Base-by-base conservation (phyloP, 37 sponge, comb jelly and placozoan species). In the Geodia barretti region DNA sequence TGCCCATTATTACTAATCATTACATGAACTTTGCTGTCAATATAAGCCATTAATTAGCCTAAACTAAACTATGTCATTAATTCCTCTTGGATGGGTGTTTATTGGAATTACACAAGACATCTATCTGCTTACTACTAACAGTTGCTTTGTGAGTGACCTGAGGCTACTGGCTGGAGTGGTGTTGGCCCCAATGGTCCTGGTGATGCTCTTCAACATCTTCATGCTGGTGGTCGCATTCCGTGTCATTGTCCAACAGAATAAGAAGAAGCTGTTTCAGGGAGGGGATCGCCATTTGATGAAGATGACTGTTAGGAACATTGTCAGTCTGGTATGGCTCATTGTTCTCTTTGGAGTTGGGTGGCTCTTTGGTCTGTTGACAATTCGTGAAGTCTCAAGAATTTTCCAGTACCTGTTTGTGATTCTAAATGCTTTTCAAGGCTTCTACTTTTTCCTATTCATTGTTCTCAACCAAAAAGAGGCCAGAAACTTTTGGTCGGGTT, bases 391-490 rank as follows among this genome's bases (percentile, higher is more conserved):
- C 29, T 62, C 64, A 60, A 20, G 33, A 25, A 81, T 37, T 8
- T 79, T 84, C 62, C 77, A 89, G 28, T 73, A 74, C 62, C 77
- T 89, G 39, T 89, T 89, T 39, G 70, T 74, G 37, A 63, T 89
- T 68, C 76, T 77, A 59, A 89, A 89, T 38, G 34, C 79, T 17
- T 33, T 78, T 1, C 89, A 89, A 35, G 89, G 89, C 24, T 77
- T 89, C 43, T 70, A 64, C 29, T 40, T 84, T 23, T 84, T 77
- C 63, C 47, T 89, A 0, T 83, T 89, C 62, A 74, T 75, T 66
- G 77, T 73, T 63, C 1, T 84, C 1, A 0, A 65, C 39, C 35
- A 61, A 32, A 62, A 65, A 30, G 85, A 84, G 21, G 69, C 34
- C 28, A 54, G 85, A 17, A n/a, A 75, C 9, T 64, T 42, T 29